phyloP scores from a whole-genome alignment of 2,888 invertebrate genomes.

The Ochropacha duplaris region DNA sequence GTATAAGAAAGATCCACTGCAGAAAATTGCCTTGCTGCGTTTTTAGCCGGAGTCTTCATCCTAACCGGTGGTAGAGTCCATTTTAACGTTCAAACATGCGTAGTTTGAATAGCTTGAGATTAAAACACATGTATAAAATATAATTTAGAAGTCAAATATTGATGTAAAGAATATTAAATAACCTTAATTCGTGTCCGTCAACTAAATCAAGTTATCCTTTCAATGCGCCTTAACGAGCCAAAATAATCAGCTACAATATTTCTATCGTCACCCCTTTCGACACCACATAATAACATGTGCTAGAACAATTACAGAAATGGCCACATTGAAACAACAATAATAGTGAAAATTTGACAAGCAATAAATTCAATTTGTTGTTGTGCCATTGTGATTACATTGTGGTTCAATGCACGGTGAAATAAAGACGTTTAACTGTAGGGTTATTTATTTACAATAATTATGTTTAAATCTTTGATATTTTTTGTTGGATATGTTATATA shows the following conservation, averaged over 20 bases:
- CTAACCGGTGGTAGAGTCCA: too few relatives aligned
- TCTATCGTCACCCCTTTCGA: constrained; percentile 59
- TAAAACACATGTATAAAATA: too few relatives aligned
- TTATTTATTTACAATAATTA: constrained; percentile 22
- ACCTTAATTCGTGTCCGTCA: too few relatives aligned
- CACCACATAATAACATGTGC: constrained; percentile 68
- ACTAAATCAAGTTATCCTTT: constrained; percentile 7
- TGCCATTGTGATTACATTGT: constrained; percentile 54
- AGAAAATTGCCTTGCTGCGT: too few relatives aligned
- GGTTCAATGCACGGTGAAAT: constrained; percentile 67
- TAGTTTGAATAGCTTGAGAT: too few relatives aligned
- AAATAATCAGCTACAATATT: constrained; percentile 43
- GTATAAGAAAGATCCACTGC: too few relatives aligned
- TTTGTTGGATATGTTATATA: too few relatives aligned
- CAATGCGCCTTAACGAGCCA: constrained; percentile 48
- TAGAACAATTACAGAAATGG: constrained; percentile 68
- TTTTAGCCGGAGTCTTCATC: too few relatives aligned
- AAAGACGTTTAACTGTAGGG: constrained; percentile 53
- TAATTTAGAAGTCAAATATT: too few relatives aligned
- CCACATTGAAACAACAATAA: constrained; percentile 57
- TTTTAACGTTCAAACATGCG: too few relatives aligned
- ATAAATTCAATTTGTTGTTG: constrained; percentile 73
- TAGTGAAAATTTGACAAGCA: constrained; percentile 72
- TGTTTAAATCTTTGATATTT: background rate
- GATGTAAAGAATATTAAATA: too few relatives aligned